Percentiles rank a stretch among this genome's conserved stretches.
phyloP scores from a whole-genome alignment of 2,113 vertebrate genomes.

The Neogale vison region DNA sequence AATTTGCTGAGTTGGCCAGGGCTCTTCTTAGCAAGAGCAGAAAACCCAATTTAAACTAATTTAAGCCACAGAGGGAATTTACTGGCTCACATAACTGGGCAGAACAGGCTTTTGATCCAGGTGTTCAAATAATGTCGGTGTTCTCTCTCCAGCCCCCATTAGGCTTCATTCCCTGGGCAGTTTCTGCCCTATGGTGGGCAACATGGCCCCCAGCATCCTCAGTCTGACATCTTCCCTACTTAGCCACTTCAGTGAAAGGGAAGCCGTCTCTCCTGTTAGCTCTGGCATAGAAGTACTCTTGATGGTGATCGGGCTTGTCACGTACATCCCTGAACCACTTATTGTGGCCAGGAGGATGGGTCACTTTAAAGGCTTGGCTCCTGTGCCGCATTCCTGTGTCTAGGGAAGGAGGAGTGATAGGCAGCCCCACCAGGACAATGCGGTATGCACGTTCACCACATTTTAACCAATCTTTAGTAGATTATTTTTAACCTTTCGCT shows the following conservation, averaged over 20 bases:
- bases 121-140: neutral
- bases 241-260: neutral
- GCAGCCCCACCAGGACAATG: neutral
- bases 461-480: neutral
- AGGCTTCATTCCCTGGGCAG: neutral
- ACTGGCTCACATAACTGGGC: neutral
- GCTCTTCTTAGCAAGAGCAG: neutral
- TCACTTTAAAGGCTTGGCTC: neutral
- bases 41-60: neutral
- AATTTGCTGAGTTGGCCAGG: neutral
- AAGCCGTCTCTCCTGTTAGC: neutral
- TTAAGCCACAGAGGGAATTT: neutral
- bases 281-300: neutral
- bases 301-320: neutral
- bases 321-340: neutral
- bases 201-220: neutral
- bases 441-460: neutral
- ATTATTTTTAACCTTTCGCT: neutral
- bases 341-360: neutral
- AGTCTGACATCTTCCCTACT: neutral
- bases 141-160: neutral
- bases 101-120: neutral
- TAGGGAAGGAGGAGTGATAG: neutral
- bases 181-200: neutral
- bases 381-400: neutral